Percentiles rank a stretch among this genome's conserved stretches.
These are phyloP conservation scores for Riparia riparia DNA, from an alignment of 2,113 vertebrate species.

Conservation along the genomic window DNA sequence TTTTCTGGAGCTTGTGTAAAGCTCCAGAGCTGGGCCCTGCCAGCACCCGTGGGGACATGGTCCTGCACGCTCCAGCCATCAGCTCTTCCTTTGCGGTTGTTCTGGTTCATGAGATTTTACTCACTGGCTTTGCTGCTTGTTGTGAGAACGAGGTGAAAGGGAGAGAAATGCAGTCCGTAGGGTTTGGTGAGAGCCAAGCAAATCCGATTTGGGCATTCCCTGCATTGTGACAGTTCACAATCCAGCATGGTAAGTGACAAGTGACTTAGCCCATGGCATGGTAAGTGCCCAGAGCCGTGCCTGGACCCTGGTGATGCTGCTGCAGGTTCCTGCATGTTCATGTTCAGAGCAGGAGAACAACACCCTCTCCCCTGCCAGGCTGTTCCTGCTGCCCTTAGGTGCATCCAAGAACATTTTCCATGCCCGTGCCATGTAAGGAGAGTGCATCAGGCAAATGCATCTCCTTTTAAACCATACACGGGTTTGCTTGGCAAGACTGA, in stretches of 20 bases:
- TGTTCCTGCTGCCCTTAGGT: background rate
- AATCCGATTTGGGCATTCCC: background rate
- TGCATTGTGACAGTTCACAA: background rate
- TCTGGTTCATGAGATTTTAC: background rate
- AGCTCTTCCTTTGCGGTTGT: background rate
- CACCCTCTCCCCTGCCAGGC: fast-evolving
- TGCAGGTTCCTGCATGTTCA: background rate
- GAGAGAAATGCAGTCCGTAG: background rate
- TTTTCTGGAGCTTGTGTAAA: background rate
- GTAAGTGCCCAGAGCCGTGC: fast-evolving
- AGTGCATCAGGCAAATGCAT: background rate
- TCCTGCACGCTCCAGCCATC: background rate
- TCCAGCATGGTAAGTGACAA: background rate
- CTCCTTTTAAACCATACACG: background rate
- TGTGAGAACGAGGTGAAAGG: background rate
- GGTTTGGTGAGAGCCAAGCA: background rate
- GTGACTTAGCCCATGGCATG: background rate
- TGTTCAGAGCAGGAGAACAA: background rate
- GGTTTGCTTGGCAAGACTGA: background rate
- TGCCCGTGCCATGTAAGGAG: fast-evolving
- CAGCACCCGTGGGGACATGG: background rate
- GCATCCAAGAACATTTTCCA: background rate
- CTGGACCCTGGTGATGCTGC: background rate
- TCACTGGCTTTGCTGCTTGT: background rate
- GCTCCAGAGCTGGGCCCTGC: background rate